Percentiles rank a stretch among this genome's conserved stretches.
Evolutionary conservation across 2,113 vertebrate genomes (phyloP).

Genomic region (Electrona antarctica): DNA sequence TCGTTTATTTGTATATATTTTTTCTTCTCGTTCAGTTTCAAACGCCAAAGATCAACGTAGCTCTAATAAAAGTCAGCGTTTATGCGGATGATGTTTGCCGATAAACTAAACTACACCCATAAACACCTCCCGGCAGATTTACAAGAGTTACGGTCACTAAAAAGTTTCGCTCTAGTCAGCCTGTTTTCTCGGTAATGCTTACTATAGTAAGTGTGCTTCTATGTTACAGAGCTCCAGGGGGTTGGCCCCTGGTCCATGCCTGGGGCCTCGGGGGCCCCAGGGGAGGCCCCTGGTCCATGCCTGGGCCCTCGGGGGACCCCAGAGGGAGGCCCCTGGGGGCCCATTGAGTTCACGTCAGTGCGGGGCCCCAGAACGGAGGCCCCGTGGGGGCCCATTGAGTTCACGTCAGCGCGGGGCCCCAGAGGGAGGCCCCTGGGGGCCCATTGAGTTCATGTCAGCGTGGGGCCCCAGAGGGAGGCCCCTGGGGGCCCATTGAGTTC

Average conservation of each 20-base stretch:
- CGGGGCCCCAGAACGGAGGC: no score
- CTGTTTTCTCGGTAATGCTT: conserved; percentile 73
- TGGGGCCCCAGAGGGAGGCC: no score
- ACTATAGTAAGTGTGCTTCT: conserved; percentile 90
- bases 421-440: not conserved
- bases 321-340: no score
- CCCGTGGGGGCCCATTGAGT: conserved; percentile 51
- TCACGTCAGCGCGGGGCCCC: conserved; percentile 77
- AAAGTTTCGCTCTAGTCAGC: conserved; percentile 79
- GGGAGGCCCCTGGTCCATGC: no score
- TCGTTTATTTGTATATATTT: conserved; percentile 22
- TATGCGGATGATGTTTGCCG: conserved; percentile 92
- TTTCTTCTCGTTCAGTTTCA: no score
- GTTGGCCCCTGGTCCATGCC: no score
- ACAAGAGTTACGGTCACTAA: conserved; percentile 84
- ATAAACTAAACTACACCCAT: conserved; percentile 88
- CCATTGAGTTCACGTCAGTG: no score
- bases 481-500: conserved; percentile 60
- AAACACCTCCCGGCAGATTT: conserved; percentile 85
- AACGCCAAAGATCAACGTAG: conserved; percentile 79
- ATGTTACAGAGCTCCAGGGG: conserved; percentile 86
- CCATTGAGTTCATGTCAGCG: no score
- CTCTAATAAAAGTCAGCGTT: conserved; percentile 89
- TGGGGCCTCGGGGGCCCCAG: no score
- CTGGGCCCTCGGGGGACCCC: no score